Conservation (phyloP, 2,888 invertebrate species). For the Gastracanthus pulcherrimus region DNA sequence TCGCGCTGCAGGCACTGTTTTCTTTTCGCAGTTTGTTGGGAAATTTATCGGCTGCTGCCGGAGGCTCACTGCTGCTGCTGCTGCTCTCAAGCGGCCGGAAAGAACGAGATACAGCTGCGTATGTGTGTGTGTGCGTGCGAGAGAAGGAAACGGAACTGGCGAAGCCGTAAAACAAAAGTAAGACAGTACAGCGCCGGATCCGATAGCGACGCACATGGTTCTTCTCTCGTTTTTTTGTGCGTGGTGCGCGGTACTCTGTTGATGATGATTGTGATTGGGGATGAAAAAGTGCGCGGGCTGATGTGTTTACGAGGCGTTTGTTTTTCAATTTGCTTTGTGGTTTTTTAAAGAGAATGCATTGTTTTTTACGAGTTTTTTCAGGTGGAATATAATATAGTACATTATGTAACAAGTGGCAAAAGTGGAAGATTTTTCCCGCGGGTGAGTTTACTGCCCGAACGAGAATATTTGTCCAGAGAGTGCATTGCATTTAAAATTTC, state of each 20-base stretch:
- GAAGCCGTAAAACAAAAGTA: constrained; percentile 44
- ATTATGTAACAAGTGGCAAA: too few relatives aligned
- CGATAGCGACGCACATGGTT: neutral
- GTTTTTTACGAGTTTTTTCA: neutral
- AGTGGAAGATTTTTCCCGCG: too few relatives aligned
- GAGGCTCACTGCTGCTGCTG: neutral
- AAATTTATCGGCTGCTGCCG: constrained; percentile 55
- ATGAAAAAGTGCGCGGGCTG: neutral
- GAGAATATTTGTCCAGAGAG: too few relatives aligned
- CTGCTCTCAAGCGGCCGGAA: constrained; percentile 38
- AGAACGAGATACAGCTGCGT: constrained; percentile 35
- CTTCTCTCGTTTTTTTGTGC: neutral
- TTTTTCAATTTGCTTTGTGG: neutral
- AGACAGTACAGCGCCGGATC: neutral
- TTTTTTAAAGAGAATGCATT: neutral
- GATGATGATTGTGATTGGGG: constrained; percentile 3
- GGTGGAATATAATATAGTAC: too few relatives aligned
- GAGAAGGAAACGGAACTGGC: constrained; percentile 13
- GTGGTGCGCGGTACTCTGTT: neutral
- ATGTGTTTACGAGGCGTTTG: neutral
- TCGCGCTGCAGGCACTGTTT: constrained; percentile 53
- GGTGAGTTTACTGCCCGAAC: too few relatives aligned
- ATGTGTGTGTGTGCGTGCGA: neutral
- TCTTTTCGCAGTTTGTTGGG: constrained; percentile 52
- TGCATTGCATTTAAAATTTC: too few relatives aligned